Evolutionary conservation across 2,113 vertebrate genomes (phyloP), one percentile per base, ranked within the genome.

Genomic region (Bagarius yarrelli): DNA sequence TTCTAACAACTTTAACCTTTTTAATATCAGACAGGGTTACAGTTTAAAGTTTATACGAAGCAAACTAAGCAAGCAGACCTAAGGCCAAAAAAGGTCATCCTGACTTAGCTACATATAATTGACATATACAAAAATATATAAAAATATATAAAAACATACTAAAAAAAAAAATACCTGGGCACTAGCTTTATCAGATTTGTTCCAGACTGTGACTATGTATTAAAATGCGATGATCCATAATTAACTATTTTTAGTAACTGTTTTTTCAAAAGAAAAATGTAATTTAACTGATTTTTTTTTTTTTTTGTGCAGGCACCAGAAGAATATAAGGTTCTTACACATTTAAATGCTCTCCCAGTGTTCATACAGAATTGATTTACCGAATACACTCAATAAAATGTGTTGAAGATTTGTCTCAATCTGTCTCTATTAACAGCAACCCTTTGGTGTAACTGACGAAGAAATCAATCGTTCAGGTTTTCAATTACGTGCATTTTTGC

Each of bases 391-490:
- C 19, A 53, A 47, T 9, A 47, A 5, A 53, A 34, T 12, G n/a
- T 72, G 25, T 72, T 52, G 1, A 52, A 2, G 0, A 52, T 72
- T 72, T 30, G 16, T 72, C 15, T 19, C 25, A 53, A 21, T 71
- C 25, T 72, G 27, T 55, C 18, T 72, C 44, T 25, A 53, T 53
- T 55, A 32, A 53, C 47, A 72, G 50, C 50, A 53, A 55, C 18
- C 9, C 70, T 32, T 14, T 55, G 70, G 27, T 0, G 9, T 73
- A 73, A 55, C n/a, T 30, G 25, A 71, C 52, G 25, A 71, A 71
- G 44, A 19, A 71, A 71, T 30, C 44, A 71, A 52, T 71, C 69
- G 27, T 52, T 25, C n/a, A 52, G n/a, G 69, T n/a, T 71, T 52
- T n/a, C 40, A 71, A 30, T 71, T 50, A 71, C 16, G 15, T 19